Base-by-base conservation (phyloP, 2,888 invertebrate species). In the Dexiosoma caninum region DNA sequence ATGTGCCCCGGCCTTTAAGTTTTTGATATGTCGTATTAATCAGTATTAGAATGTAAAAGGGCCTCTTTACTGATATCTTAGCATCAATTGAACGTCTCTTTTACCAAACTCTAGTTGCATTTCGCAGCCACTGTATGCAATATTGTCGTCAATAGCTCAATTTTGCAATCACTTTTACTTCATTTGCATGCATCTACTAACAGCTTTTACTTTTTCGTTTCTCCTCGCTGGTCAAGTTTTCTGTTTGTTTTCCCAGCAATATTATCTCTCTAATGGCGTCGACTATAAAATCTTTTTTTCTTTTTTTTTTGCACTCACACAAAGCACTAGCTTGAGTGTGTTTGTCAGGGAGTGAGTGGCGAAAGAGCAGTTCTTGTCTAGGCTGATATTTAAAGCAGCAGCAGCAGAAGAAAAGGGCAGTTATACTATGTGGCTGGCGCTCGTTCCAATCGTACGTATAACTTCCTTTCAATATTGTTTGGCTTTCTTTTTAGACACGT, bases 401-500 rank as follows among this genome's bases (percentile, higher is more conserved):
- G 49, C 37, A 44, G 27, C 53, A 1, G n/a, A 64, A 23, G 19
- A 62, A 46, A 70, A 70, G 40, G 49, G 14, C 66, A 67, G 55
- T 67, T 60, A 59, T 27, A 46, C n/a, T n/a, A n/a, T n/a, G n/a
- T 74, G 64, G 14, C 59, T 59, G 51, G 27, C 27, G 27, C 27
- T 51, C 27, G 57, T n/a, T n/a, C n/a, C n/a, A n/a, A n/a, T n/a
- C 14, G 37, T 57, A 21, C 44, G 9, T 49, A 49, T 44, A 35
- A 42, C 72, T 51, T 10, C 30, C 66, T 49, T 51, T 53, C 42
- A 59, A 60, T 60, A 66, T 46, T 80, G 80, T 71, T 80, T 66
- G 80, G 42, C 40, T 81, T 62, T 23, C 80, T 60, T 76, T 71
- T 71, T 75, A 59, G 32, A 75, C 70, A 80, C 74, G 74, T 37